phyloP scores from a whole-genome alignment of 2,797 vertebrate genomes.

The Thalassophryne amazonica region DNA sequence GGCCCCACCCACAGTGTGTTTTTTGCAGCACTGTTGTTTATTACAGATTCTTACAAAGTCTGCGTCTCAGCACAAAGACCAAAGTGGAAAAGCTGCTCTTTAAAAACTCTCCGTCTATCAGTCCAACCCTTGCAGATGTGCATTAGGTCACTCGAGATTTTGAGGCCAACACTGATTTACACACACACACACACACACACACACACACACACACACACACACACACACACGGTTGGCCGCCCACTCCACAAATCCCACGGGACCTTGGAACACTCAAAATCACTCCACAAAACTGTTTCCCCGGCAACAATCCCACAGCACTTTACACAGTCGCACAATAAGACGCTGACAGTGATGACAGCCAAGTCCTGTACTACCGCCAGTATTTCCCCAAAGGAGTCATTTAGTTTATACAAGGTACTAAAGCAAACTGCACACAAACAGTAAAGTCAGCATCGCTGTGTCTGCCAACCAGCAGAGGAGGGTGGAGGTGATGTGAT shows the following conservation, averaged over 20 bases:
- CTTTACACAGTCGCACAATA: constrained; percentile 21
- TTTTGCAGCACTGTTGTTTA: too few species aligned
- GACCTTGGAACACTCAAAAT: constrained; percentile 56
- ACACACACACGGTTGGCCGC: not conserved
- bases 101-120: constrained; percentile 17
- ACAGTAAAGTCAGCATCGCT: not conserved
- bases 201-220: not conserved
- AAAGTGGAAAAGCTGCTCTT: constrained; percentile 13
- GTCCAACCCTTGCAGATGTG: constrained; percentile 58
- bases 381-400: not conserved
- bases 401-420: not conserved
- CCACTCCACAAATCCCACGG: constrained; percentile 20
- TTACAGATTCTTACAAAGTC: too few species aligned
- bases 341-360: constrained; percentile 1
- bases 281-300: constrained; percentile 51
- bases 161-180: constrained; percentile 54
- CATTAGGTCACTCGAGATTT: constrained; percentile 63
- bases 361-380: constrained; percentile 13
- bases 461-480: too few species aligned
- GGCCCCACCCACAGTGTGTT: too few species aligned
- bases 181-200: constrained; percentile 14
- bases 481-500: too few species aligned
- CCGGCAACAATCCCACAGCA: constrained; percentile 44
- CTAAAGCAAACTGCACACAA: not conserved
- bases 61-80: not conserved